A percentile compares a stretch with the other conserved stretches of the same genome.
Conservation (phyloP, 2,113 vertebrate species). For the Cisticola juncidis region DNA sequence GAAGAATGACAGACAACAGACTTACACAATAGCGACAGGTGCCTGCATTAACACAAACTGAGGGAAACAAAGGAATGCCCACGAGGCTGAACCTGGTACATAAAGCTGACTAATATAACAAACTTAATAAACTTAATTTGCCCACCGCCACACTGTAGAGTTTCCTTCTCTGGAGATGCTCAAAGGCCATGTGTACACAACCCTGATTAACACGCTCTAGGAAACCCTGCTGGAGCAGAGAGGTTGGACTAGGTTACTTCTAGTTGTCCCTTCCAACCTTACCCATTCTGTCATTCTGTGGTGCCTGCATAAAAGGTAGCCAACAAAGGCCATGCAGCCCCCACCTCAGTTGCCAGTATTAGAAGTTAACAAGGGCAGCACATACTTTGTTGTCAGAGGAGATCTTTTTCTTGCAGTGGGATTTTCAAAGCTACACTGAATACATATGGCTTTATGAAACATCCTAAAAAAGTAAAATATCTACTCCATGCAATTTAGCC, state of each 20-base stretch:
- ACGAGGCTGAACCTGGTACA: too few relatives aligned
- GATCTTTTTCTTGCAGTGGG: accelerated
- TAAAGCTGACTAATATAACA: too few relatives aligned
- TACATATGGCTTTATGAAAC: background rate
- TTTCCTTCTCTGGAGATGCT: background rate
- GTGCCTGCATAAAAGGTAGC: background rate
- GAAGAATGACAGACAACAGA: too few relatives aligned
- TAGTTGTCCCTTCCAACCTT: background rate
- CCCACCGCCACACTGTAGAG: too few relatives aligned
- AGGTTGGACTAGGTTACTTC: background rate
- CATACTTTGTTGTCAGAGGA: background rate
- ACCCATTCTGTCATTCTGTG: background rate
- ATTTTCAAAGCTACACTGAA: background rate
- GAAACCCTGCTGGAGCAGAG: background rate
- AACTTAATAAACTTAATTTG: too few relatives aligned
- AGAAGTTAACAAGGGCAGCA: background rate
- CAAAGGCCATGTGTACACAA: background rate
- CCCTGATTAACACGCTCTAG: background rate
- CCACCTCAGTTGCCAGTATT: background rate
- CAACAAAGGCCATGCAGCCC: background rate
- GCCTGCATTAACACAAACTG: too few relatives aligned
- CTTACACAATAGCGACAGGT: too few relatives aligned
- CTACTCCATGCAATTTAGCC: background rate
- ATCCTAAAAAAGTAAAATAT: background rate
- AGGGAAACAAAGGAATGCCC: too few relatives aligned